Percentiles rank a stretch among this genome's conserved stretches.
phyloP scores from a whole-genome alignment of 2,888 invertebrate genomes.

The Parochlus steinenii region DNA sequence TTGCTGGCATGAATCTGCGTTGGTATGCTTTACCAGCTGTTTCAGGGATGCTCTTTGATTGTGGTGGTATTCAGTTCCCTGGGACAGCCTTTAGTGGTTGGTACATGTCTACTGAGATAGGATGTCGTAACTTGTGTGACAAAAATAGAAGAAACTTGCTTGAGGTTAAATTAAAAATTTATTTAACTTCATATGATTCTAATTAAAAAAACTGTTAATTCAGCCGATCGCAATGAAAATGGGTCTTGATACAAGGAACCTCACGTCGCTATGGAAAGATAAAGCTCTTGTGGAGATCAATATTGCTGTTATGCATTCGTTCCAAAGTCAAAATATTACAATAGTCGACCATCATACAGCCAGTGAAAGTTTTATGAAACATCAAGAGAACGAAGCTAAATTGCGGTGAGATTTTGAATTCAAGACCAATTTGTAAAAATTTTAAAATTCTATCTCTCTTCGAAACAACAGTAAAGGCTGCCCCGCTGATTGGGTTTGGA shows the following conservation, averaged over 20 bases:
- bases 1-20: slow-evolving; percentile 62
- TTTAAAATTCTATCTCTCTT: too few species aligned
- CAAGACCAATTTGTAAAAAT: background rate
- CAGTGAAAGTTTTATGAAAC: slow-evolving; percentile 90
- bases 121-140: slow-evolving; percentile 83
- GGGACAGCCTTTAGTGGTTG: slow-evolving; percentile 92
- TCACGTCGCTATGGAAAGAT: slow-evolving; percentile 84
- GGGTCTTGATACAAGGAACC: slow-evolving; percentile 76
- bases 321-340: slow-evolving; percentile 71
- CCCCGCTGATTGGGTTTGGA: slow-evolving; percentile 49
- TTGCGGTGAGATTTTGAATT: slow-evolving; percentile 32
- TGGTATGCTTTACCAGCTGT: slow-evolving; percentile 91
- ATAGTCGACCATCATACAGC: slow-evolving; percentile 94
- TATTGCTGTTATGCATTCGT: slow-evolving; percentile 81
- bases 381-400: slow-evolving; percentile 78
- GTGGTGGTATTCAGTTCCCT: slow-evolving; percentile 86
- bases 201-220: background rate
- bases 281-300: slow-evolving; percentile 82
- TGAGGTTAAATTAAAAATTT: slow-evolving; percentile 50
- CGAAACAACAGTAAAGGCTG: slow-evolving; percentile 39
- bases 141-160: slow-evolving; percentile 70
- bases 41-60: slow-evolving; percentile 84
- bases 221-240: slow-evolving; percentile 64
- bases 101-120: slow-evolving; percentile 97
- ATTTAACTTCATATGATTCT: too few species aligned